Evolutionary conservation across 1,140 invertebrate species (phyloP).

Genomic region (Catajapyx aquilonaris): DNA sequence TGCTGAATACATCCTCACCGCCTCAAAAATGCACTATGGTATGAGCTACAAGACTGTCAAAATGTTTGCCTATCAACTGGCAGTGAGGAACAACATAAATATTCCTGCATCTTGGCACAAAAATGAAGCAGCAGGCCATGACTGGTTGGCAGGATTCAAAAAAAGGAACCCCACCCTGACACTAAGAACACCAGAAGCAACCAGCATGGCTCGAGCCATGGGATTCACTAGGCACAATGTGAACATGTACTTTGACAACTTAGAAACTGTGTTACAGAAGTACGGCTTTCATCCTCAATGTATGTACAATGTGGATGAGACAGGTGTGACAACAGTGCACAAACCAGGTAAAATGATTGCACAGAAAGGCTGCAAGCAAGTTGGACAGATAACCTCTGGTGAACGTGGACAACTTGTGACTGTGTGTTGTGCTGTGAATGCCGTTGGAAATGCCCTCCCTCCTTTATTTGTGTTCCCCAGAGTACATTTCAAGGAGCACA

Average conservation of each 20-base stretch:
- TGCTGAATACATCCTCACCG: constrained; percentile 1
- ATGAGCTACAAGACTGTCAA: not conserved
- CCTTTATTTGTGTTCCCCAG: constrained; percentile 9
- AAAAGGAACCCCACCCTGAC: not conserved
- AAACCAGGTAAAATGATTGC: constrained; percentile 7
- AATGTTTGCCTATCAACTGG: not conserved
- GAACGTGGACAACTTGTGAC: constrained; percentile 3
- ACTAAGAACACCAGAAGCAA: constrained; percentile 3
- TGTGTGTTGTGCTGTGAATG: not conserved
- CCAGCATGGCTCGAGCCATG: constrained; percentile 2
- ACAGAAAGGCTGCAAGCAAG: constrained; percentile 5
- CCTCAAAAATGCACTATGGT: not conserved
- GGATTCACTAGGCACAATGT: constrained; percentile 5
- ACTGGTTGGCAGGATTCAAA: not conserved
- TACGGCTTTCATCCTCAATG: constrained; percentile 2
- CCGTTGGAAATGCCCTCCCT: not conserved
- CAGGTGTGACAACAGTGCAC: constrained; percentile 4
- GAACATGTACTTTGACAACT: constrained; percentile 1
- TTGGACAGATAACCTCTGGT: constrained; percentile 3
- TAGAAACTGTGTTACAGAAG: constrained; percentile 1
- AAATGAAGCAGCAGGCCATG: not conserved
- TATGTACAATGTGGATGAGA: constrained; percentile 5
- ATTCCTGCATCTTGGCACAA: not conserved
- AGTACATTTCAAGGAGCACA: constrained; percentile 11
- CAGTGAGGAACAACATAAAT: not conserved